Base-by-base conservation (phyloP, 2,888 invertebrate species). In the Acanthoscelides obtectus region DNA sequence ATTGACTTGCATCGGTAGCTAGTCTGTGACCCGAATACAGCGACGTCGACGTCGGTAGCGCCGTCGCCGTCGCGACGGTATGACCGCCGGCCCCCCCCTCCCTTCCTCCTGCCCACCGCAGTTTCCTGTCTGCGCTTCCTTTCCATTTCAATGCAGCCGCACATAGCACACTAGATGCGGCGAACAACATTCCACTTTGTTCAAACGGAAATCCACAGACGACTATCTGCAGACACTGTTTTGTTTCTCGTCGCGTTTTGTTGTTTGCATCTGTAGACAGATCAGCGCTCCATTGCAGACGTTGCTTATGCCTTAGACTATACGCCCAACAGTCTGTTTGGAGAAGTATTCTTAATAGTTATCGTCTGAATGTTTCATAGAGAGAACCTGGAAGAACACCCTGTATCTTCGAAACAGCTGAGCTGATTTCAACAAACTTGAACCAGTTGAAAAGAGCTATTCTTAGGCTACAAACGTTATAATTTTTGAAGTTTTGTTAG, bases 1-100 rank as follows among this genome's bases (percentile, higher is more conserved):
- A 45, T 45, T 45, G 45, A 6, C 6, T 45, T 17, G 45, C 45
- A 17, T 45, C 45, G 17, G 45, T 45, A 45, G 8, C 45, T 78
- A 78, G 77, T 76, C 75, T 78, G 77, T 78, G 79, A 79, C 79
- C 79, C 76, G 77, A 77, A 79, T 79, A 76, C 74, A n/a, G 69
- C 22, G 45, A 70, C 72, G 45, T 6, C 45, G 45, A n/a, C 25
- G 25, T 45, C 45, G 45, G 45, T 1, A 6, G 17, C 45, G 72
- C 64, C 69, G 72, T 73, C 79, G 79, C 78, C 79, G 78, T 74
- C 77, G 72, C 72, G 71, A 72, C 75, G 77, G 75, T 77, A 77
- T 77, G 67, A 68, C 71, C 73, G 71, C 67, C 65, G 70, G 72
- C 70, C 69, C 71, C 73, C 72, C 67, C 65, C 71, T 72, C 70